Evolutionary conservation across 1,140 invertebrate genomes (phyloP), one percentile per base, ranked within the genome.

Genomic region (Aphaenogaster floridana): DNA sequence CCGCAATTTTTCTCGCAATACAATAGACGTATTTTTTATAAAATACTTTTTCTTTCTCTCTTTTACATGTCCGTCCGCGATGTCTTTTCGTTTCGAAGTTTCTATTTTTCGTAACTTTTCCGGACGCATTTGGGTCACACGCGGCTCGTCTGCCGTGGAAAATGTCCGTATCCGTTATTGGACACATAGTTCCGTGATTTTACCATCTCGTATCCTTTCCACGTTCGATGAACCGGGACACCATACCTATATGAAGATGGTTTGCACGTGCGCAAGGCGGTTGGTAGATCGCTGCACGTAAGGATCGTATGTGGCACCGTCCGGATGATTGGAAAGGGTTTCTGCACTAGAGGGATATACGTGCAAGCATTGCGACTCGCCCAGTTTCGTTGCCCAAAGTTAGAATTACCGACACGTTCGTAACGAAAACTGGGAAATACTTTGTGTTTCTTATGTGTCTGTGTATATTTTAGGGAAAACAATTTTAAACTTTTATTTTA

Each of bases 261-360:
- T 74, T 86, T 66, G 86, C 81, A 87, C 86, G 80, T 84, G 80
- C 66, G 71, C 50, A 71, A 59, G 50, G 28, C 50, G 54, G 63
- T 61, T 63, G 68, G 61, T 52, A 83, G 63, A 81, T 86, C 71
- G 63, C 28, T 34, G 71, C 81, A 88, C 81, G 86, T 85, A 77
- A 78, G 77, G 45, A 66, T 78, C 63, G 74, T 86, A 86, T 61
- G 84, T 78, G 77, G 64, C 59, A 15, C 64, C 28, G 54, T 79
- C 64, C 77, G 61, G 63, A 34, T 83, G 85, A 86, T 86, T 86
- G 85, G 85, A 86, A 86, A 86, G 63, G 50, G 68, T 79, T 69
- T 81, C 34, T 42, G 77, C 64, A 50, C 61, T 71, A 39, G 52
- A 42, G 42, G n/a, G 45, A 50, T 78, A 86, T 81, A 86, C 77